Evolutionary conservation across 2,797 vertebrate species (phyloP), one percentile per base, ranked within the genome.

Genomic region (Gymnoscopelus microlampas): DNA sequence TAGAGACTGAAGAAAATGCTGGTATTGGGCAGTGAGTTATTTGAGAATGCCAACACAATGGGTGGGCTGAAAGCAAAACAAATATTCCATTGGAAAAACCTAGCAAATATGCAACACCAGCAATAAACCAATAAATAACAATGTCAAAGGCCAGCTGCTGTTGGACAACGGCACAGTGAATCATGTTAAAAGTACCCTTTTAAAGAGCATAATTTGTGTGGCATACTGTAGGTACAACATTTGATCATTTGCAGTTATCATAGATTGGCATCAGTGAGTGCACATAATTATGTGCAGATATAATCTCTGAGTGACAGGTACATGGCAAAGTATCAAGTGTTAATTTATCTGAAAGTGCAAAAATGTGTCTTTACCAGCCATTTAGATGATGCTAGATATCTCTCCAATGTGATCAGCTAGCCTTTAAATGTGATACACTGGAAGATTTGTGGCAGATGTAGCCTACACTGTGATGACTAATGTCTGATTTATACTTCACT

Each of bases 51-150:
- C 91, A 93, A 80, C 90, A 90, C 87, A 84, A 92, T 93, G 93
- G 93, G 93, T 94, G 94, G 94, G 90, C 93, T 83, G 74, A 76
- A 82, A 85, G 87, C 80, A 87, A 89, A 91, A 89, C 85, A 90
- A 89, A 90, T 74, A 86, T 73, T 77, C 79, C 66, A 76, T 70
- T 91, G 89, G 89, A 91, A 79, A 83, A 89, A 67, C 72, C 64
- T 76, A 72, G 68, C 82, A 89, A 88, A 89, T 88, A 91, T 92
- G 90, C 87, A 91, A 87, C 82, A 88, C 83, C 82, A 84, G 82
- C 87, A 92, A 90, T 78, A 91, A 88, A 88, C 73, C 88, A 89
- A 93, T 83, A 91, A 90, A 91, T 82, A 87, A 82, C 77, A 79
- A 73, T 87, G 81, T 82, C 68, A 65, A n/a, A 65, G 82, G 79